Evolutionary conservation across 1,140 invertebrate genomes (phyloP), one percentile per base, ranked within the genome.

Genomic region (Zaprionus davidi): DNA sequence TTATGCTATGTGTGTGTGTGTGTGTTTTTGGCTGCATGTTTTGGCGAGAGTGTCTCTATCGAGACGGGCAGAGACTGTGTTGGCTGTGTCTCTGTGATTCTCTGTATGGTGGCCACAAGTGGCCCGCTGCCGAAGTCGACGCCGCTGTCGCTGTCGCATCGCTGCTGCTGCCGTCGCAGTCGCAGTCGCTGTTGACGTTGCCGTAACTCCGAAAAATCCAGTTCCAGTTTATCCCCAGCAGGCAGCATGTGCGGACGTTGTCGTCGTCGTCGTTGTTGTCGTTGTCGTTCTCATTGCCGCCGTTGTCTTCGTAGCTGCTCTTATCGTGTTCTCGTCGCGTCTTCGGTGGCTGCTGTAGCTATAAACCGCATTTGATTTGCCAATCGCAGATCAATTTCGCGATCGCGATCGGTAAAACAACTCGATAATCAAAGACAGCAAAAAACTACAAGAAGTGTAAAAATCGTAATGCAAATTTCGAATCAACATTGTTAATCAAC

Each of bases 181-280:
- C 15, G 70, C 24, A 9, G 55, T 17, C 31, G 65, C n/a, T 51
- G 68, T 68, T 70, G 55, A 28, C 57, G 73, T 77, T 73, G 73
- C 58, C 81, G 85, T 78, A 79, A 77, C 90, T 92, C 87, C 87
- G 86, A 92, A 85, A 91, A 91, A 91, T 88, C 83, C 83, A 87
- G 85, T 88, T 92, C 90, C 90, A 92, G 91, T 92, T 92, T 92
- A 92, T 92, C 91, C 82, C 84, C 85, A 92, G 82, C 84, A 86
- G 91, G 91, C 91, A 92, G 85, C 87, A 90, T 86, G 91, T 91
- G 76, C 91, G 91, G 91, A 92, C 91, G 91, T 92, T 68, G 90
- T 78, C 76, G 82, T 79, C 76, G 79, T 68, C 64, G 64, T 76
- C 67, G 66, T 79, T n/a, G 41, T 76, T 28, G 58, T 70, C n/a